phyloP scores from a whole-genome alignment of 1,140 invertebrate genomes.

The Achroia grisella region DNA sequence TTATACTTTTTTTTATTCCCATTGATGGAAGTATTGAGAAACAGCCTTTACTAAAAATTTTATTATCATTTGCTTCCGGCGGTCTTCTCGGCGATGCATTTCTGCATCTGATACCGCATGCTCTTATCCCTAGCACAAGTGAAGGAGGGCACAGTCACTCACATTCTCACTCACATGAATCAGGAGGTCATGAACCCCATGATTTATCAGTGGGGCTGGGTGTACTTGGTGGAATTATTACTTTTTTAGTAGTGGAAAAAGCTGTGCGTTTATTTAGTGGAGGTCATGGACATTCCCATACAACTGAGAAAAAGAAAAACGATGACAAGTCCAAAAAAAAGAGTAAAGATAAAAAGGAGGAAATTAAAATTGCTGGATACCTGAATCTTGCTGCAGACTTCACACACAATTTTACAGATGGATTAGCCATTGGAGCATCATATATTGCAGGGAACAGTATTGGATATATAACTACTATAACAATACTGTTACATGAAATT shows the following conservation, averaged over 20 bases:
- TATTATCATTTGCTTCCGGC: constrained; percentile 95
- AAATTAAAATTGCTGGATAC: constrained; percentile 95
- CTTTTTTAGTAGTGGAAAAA: constrained; percentile 95
- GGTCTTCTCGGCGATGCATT: constrained; percentile 97
- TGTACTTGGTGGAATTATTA: constrained; percentile 92
- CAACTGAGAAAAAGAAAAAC: constrained; percentile 59
- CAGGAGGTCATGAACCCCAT: constrained; percentile 74
- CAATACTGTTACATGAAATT: constrained; percentile 96
- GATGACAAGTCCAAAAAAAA: constrained; percentile 63
- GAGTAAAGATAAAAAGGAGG: constrained; percentile 67
- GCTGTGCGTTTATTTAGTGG: constrained; percentile 92
- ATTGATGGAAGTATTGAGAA: constrained; percentile 90
- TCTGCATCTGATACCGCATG: constrained; percentile 96
- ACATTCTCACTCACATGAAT: constrained; percentile 71
- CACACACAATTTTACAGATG: constrained; percentile 98
- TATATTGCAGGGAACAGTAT: constrained; percentile 90
- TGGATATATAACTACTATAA: constrained; percentile 92
- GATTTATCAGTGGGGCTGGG: constrained; percentile 92
- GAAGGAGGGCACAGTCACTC: constrained; percentile 75
- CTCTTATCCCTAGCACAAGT: constrained; percentile 76
- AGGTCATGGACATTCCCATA: constrained; percentile 77
- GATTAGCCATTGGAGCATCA: constrained; percentile 96
- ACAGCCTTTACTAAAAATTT: constrained; percentile 89
- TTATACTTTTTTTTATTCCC: constrained; percentile 95
- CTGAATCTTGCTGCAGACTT: constrained; percentile 96